A percentile compares a stretch with the other conserved stretches of the same genome.
Evolutionary conservation across 2,113 vertebrate genomes (phyloP).

Genomic region (Solea solea): DNA sequence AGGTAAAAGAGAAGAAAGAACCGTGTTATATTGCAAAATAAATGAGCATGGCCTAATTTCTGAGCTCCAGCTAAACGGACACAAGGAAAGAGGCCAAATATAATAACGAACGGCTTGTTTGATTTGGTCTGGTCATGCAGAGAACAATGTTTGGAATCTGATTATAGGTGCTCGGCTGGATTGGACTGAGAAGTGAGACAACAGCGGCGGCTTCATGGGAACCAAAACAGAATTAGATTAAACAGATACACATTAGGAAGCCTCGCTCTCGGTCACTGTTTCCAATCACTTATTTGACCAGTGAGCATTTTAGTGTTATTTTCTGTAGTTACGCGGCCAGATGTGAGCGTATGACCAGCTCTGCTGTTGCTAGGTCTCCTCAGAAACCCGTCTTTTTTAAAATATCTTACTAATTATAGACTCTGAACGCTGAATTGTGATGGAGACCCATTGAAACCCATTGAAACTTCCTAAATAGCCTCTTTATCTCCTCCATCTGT

Average conservation of each 20-base stretch:
- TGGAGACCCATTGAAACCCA: no score
- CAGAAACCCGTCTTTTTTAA: no score
- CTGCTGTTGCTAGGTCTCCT: no score
- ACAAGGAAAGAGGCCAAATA: slow-evolving; percentile 1
- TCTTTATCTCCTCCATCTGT: no score
- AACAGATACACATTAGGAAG: slow-evolving; percentile 3
- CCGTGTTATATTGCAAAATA: slow-evolving; percentile 8
- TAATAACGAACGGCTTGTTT: slow-evolving; percentile 54
- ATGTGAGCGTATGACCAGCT: neutral
- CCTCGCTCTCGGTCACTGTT: neutral
- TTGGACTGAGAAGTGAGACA: slow-evolving; percentile 5
- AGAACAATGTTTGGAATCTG: slow-evolving; percentile 29
- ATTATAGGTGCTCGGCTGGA: slow-evolving; percentile 24
- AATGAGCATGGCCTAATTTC: slow-evolving; percentile 40
- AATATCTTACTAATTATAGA: no score
- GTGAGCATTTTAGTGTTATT: no score
- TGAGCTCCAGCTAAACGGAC: slow-evolving; percentile 12
- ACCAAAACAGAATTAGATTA: slow-evolving; percentile 9
- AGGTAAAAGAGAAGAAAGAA: neutral
- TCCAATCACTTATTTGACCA: neutral
- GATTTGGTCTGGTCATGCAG: slow-evolving; percentile 22
- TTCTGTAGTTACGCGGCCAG: neutral
- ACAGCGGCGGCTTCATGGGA: slow-evolving; percentile 21
- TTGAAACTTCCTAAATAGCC: no score
- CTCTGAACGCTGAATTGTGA: no score